These are phyloP conservation scores for Hoplodrina blanda DNA, from an alignment of 2,888 invertebrate species.

Conservation along the genomic window DNA sequence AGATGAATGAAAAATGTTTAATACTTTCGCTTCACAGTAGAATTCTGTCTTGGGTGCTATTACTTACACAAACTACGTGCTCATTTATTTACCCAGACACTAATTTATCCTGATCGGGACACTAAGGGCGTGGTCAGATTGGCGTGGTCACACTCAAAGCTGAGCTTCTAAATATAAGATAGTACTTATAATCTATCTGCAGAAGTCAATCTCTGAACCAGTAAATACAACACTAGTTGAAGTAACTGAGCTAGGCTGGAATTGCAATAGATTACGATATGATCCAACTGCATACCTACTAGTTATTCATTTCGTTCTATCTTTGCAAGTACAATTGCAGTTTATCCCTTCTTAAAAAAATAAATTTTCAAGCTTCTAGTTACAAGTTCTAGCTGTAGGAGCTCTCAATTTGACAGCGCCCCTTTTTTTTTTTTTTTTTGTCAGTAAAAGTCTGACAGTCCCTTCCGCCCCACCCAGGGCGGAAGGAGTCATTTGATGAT, in stretches of 20 bases:
- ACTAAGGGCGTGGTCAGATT: background rate
- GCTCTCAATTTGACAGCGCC: background rate
- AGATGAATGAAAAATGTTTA: constrained; percentile 5
- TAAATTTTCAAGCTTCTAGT: background rate
- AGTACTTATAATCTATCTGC: background rate
- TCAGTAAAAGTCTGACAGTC: too few species aligned
- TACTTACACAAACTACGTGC: constrained; percentile 30
- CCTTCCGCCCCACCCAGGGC: too few species aligned
- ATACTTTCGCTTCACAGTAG: constrained; percentile 17
- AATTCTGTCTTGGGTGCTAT: constrained; percentile 39
- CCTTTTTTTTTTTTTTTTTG: too few species aligned
- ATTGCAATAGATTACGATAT: background rate
- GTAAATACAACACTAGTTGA: too few species aligned
- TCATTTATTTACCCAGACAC: constrained; percentile 39
- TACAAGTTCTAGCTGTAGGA: background rate
- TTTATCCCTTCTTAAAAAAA: background rate
- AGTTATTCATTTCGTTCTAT: background rate
- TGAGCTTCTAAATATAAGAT: background rate
- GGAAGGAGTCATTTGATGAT: too few species aligned
- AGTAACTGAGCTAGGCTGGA: background rate
- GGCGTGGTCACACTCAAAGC: background rate
- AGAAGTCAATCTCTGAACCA: background rate
- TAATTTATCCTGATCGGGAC: constrained; percentile 34
- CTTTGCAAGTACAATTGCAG: background rate
- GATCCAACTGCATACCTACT: background rate